These are phyloP conservation scores for Ptychobarbus kaznakovi DNA, from an alignment of 2,797 vertebrate species.

Conservation along the genomic window DNA sequence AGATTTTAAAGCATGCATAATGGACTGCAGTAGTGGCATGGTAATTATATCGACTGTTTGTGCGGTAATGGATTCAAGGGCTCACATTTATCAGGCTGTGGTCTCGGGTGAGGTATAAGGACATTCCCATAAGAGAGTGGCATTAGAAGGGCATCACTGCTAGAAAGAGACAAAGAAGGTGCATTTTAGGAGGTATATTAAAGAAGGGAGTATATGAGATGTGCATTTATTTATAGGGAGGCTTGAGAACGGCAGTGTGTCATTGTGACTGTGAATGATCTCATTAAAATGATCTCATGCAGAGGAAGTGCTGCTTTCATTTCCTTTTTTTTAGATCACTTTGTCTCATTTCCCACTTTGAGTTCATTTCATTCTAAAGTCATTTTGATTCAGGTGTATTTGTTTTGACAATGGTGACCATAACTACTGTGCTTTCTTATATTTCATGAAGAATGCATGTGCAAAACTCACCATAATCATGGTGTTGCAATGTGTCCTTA, in stretches of 20 bases:
- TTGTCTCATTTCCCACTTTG: neutral
- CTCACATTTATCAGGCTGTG: slow-evolving; percentile 28
- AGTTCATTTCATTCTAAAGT: neutral
- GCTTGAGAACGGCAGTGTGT: slow-evolving; percentile 22
- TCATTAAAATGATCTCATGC: slow-evolving; percentile 34
- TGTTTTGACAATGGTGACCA: neutral
- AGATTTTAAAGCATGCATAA: slow-evolving; percentile 26
- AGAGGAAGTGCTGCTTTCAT: slow-evolving; percentile 41
- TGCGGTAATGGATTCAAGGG: slow-evolving; percentile 32
- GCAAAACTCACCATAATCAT: neutral
- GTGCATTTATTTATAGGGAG: slow-evolving; percentile 43
- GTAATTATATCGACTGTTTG: neutral
- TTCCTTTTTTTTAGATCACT: slow-evolving; percentile 32
- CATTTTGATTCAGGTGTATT: neutral
- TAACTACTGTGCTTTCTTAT: neutral
- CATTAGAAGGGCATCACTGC: slow-evolving; percentile 15
- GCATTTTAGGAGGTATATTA: neutral
- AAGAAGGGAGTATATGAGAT: slow-evolving; percentile 15
- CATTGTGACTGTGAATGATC: slow-evolving; percentile 32
- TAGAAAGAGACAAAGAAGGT: slow-evolving; percentile 1
- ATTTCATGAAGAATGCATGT: neutral
- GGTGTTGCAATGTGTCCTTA: neutral
- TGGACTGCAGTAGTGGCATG: neutral
- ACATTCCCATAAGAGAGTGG: slow-evolving; percentile 13
- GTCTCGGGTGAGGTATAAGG: slow-evolving; percentile 17